Conservation (phyloP, 2,797 vertebrate species). For the Gallinago stenura region DNA sequence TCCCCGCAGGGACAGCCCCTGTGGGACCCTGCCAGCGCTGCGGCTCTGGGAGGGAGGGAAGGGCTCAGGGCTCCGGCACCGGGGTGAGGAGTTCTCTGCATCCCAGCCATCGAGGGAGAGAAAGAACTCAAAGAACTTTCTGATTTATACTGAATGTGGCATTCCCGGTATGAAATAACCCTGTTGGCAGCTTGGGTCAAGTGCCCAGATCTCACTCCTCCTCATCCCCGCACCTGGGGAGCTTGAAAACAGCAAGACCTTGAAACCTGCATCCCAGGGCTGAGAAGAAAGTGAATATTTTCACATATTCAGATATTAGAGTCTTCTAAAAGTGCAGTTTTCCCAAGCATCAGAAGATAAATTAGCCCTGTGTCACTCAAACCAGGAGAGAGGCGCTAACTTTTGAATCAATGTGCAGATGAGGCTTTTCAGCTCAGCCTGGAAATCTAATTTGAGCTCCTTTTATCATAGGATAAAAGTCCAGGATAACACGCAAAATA, state of each 20-base stretch:
- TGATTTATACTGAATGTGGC: neutral
- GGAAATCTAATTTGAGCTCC: neutral
- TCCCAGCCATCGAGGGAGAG: neutral
- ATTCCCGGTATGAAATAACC: neutral
- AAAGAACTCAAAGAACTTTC: neutral
- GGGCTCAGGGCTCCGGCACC: neutral
- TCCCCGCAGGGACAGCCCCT: neutral
- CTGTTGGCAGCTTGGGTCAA: neutral
- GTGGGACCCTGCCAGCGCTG: neutral
- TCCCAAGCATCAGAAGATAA: neutral
- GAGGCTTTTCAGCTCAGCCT: neutral
- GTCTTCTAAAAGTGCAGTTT: neutral
- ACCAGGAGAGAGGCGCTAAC: fast-evolving
- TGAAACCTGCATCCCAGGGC: neutral
- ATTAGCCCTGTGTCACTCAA: neutral
- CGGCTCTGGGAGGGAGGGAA: neutral
- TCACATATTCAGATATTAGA: neutral
- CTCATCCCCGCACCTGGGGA: neutral
- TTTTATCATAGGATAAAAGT: neutral
- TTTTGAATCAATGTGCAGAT: neutral
- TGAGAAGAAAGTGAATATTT: neutral
- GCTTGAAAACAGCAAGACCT: neutral
- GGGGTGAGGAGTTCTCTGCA: neutral
- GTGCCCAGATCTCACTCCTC: neutral
- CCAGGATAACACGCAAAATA: neutral